Evolutionary conservation across 2,888 invertebrate species (phyloP).

Genomic region (Drosophila colorata): DNA sequence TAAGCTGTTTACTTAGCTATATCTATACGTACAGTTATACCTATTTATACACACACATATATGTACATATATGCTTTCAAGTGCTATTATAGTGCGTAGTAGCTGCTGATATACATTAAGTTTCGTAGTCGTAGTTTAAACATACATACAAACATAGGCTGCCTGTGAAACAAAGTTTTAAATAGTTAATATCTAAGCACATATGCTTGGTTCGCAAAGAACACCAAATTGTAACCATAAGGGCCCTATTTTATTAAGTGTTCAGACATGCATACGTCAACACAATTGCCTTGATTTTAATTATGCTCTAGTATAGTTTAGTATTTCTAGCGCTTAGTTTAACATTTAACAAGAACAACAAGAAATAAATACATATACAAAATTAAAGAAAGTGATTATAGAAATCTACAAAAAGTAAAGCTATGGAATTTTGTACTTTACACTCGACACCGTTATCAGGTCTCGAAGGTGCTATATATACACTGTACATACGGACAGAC

Average conservation of each 20-base stretch:
- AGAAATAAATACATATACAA: conserved; percentile 18
- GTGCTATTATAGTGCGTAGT: conserved; percentile 54
- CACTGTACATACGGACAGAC: neutral
- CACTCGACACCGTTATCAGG: conserved; percentile 41
- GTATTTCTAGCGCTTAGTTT: conserved; percentile 20
- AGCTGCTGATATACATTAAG: conserved; percentile 22
- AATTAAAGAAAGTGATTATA: conserved; percentile 44
- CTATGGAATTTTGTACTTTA: conserved; percentile 57
- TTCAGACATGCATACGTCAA: conserved; percentile 7
- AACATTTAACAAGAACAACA: conserved; percentile 16
- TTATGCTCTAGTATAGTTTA: conserved; percentile 12
- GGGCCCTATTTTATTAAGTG: conserved; percentile 10
- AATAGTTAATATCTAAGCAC: conserved; percentile 43
- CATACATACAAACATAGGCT: conserved; percentile 43
- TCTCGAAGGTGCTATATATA: conserved; percentile 15
- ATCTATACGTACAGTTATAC: conserved; percentile 20
- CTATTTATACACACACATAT: conserved; percentile 13
- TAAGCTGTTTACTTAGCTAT: conserved; percentile 5
- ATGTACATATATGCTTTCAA: conserved; percentile 19
- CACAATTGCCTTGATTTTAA: conserved; percentile 33
- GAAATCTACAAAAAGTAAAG: conserved; percentile 16
- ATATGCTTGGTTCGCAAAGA: conserved; percentile 2
- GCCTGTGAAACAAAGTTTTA: conserved; percentile 67
- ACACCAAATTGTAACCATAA: conserved; percentile 9
- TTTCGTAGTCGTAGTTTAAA: conserved; percentile 29